Conservation (phyloP, 2,113 vertebrate species). For the Bolborhynchus lineola region DNA sequence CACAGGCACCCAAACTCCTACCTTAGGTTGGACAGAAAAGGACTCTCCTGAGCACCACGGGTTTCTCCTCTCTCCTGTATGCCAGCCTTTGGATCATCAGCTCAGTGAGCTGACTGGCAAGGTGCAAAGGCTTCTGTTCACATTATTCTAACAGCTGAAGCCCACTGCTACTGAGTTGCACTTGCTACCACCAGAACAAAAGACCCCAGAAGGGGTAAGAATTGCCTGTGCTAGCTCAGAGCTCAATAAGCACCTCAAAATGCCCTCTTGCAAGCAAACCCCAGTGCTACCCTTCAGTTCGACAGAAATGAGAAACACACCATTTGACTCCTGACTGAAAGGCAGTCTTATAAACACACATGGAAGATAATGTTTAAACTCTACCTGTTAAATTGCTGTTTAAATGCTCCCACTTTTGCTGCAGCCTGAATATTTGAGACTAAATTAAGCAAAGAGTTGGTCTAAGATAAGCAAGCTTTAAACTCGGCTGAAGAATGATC, state of each 20-base stretch:
- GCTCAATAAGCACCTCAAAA: neutral
- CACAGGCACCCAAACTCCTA: neutral
- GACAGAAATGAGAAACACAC: accelerated
- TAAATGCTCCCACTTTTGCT: neutral
- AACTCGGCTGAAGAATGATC: neutral
- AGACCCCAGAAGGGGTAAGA: neutral
- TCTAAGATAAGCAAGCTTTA: neutral
- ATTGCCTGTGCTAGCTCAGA: neutral
- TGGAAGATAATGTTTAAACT: neutral
- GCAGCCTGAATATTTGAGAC: neutral
- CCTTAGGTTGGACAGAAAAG: neutral
- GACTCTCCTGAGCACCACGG: neutral
- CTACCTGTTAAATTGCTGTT: neutral
- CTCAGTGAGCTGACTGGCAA: neutral
- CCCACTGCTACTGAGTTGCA: accelerated
- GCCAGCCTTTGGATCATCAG: neutral
- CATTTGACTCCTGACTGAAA: neutral
- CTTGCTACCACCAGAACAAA: neutral
- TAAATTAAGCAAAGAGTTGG: neutral
- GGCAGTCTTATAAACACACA: neutral
- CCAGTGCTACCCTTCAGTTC: accelerated
- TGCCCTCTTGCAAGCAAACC: neutral
- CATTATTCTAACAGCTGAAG: neutral
- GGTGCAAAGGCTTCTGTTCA: neutral
- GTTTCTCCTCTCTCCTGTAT: neutral